Conservation (phyloP, 2,888 invertebrate species). For the Oscheius myriophilus region DNA sequence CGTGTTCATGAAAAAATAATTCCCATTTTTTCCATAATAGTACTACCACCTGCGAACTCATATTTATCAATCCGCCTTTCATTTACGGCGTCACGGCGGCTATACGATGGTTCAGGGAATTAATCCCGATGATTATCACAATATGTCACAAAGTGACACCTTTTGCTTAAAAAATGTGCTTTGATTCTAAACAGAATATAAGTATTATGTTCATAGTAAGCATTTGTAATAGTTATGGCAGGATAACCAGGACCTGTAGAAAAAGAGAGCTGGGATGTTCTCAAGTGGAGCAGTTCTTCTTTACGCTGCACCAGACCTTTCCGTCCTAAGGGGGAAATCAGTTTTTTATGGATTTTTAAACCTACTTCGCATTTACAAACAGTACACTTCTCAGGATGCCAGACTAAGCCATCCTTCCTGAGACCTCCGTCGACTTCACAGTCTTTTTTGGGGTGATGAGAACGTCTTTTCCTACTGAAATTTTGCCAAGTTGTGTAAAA, state of each 20-base stretch:
- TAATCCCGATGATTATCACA: too few relatives aligned
- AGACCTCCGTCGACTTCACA: conserved; percentile 32
- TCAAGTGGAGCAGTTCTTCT: conserved; percentile 7
- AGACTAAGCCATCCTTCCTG: conserved; percentile 39
- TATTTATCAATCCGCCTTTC: too few relatives aligned
- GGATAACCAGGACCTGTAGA: conserved; percentile 14
- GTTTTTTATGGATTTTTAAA: not conserved
- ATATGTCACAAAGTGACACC: too few relatives aligned
- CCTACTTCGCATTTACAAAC: conserved; percentile 58
- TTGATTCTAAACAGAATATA: too few relatives aligned
- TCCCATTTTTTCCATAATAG: too few relatives aligned
- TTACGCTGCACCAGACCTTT: conserved; percentile 25
- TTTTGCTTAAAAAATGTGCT: too few relatives aligned
- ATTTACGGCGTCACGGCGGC: too few relatives aligned
- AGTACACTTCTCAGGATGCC: conserved; percentile 50
- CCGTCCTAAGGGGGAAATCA: not conserved
- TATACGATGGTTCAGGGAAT: too few relatives aligned
- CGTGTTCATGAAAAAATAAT: too few relatives aligned
- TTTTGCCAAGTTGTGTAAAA: not conserved
- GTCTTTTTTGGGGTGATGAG: conserved; percentile 2
- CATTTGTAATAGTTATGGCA: conserved; percentile 20
- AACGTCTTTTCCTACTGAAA: conserved; percentile 19
- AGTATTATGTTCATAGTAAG: too few relatives aligned
- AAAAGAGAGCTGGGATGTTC: not conserved
- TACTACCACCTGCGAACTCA: too few relatives aligned